Base-by-base conservation (phyloP, 2,113 vertebrate genomes). In the Helogale parvula region DNA sequence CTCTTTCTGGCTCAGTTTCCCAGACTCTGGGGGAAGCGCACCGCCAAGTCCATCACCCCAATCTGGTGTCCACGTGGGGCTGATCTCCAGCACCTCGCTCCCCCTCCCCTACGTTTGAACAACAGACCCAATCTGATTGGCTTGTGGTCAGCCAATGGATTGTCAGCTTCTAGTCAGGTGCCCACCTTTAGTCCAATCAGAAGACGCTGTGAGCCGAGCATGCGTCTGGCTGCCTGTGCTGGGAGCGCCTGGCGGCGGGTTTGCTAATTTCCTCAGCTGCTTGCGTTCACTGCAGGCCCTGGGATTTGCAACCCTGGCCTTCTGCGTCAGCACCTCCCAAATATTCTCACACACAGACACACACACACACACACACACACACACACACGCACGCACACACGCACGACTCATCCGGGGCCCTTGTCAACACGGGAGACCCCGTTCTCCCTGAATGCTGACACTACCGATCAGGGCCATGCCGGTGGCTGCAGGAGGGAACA, bases 201-300 rank as follows among this genome's bases (percentile, higher is more conserved):
- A 83, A 63, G 31, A 45, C 38, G 25, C n/a, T 17, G 41, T 54
- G 85, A 71, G 17, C n/a, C 35, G 85, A 54, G 13, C 31, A 29
- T 35, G 16, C 25, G 35, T 25, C 0, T 9, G 31, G 7, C 1
- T 38, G 14, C 9, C 8, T 0, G 10, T 3, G 29, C 14, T 5
- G 57, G 0, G 11, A 47, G 4, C 57, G 16, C 52, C 25, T 2
- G 77, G 2, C 5, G 12, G 3, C 0, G 10, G 1, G 5, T 14
- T 66, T 16, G 9, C 54, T n/a, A 23, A 25, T 50, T 10, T 2
- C 47, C n/a, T 38, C 1, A 0, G 41, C 41, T 45, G n/a, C 29
- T 31, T 87, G 76, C 31, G 0, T 17, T 50, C 17, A 4, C 31
- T 21, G 16, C 3, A 21, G 69, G 41, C 2, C 0, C 35, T 35